These are phyloP conservation scores for Popillia japonica DNA, from an alignment of 1,140 invertebrate genomes.

Conservation along the genomic window DNA sequence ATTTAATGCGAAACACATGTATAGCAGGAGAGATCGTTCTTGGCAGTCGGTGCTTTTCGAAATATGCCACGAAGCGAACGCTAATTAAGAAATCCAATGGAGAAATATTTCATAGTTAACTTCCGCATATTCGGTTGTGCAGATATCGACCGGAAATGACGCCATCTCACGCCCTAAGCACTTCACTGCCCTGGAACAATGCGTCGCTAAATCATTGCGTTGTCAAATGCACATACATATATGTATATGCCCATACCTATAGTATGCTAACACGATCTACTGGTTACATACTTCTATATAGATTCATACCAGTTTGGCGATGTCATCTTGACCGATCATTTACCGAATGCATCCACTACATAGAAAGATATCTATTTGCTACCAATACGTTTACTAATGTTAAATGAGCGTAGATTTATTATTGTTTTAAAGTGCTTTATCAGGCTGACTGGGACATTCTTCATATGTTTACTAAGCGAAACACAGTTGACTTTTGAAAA, in stretches of 20 bases:
- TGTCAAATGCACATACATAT: slow-evolving; percentile 30
- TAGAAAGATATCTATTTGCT: slow-evolving; percentile 26
- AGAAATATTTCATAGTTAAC: slow-evolving; percentile 17
- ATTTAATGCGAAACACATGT: not conserved
- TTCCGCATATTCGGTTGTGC: slow-evolving; percentile 32
- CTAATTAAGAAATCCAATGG: slow-evolving; percentile 19
- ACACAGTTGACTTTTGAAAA: not conserved
- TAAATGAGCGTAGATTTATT: slow-evolving; percentile 16
- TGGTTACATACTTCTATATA: not conserved
- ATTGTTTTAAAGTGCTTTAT: slow-evolving; percentile 16
- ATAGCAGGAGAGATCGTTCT: not conserved
- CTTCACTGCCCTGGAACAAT: slow-evolving; percentile 40
- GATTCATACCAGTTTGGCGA: slow-evolving; percentile 11
- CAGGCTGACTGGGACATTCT: not conserved
- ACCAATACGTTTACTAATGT: slow-evolving; percentile 31
- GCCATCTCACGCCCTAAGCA: slow-evolving; percentile 39
- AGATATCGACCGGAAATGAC: slow-evolving; percentile 39
- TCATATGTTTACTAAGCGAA: not conserved
- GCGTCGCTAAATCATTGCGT: slow-evolving; percentile 36
- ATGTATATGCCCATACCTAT: not conserved
- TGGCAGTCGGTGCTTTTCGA: not conserved
- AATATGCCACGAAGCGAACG: not conserved
- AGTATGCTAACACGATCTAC: not conserved
- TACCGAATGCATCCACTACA: not conserved
- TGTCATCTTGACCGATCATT: slow-evolving; percentile 28